Percentiles rank a stretch among this genome's conserved stretches.
These are phyloP conservation scores for Adrianichthys oophorus DNA, from an alignment of 2,797 vertebrate genomes.

Conservation along the genomic window DNA sequence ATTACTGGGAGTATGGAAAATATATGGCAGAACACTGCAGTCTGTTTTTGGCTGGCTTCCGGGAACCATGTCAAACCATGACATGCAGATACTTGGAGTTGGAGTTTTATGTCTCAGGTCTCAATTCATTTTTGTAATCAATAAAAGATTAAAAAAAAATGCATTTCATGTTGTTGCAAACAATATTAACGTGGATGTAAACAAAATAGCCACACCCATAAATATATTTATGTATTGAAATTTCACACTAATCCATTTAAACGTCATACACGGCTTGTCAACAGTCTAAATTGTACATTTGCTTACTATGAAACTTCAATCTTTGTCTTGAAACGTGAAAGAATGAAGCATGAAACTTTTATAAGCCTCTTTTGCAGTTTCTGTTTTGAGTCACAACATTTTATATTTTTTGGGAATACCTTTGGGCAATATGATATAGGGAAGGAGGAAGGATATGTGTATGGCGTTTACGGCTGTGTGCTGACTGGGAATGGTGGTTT, in stretches of 20 bases:
- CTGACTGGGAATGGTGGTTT: conserved; percentile 14
- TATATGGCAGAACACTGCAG: too few relatives aligned
- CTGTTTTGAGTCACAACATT: conserved; percentile 44
- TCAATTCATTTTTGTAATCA: too few relatives aligned
- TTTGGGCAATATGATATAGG: conserved; percentile 43
- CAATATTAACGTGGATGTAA: background rate
- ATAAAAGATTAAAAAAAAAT: too few relatives aligned
- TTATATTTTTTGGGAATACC: conserved; percentile 53
- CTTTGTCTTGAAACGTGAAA: conserved; percentile 7
- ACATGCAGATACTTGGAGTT: too few relatives aligned
- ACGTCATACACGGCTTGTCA: conserved; percentile 17
- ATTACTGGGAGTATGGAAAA: too few relatives aligned
- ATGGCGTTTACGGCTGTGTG: conserved; percentile 12
- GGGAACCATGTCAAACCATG: too few relatives aligned
- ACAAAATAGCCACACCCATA: conserved; percentile 1
- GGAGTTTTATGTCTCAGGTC: too few relatives aligned
- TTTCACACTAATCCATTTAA: conserved; percentile 5
- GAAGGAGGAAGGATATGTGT: conserved; percentile 32
- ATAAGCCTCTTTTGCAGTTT: conserved; percentile 25
- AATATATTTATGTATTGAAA: conserved; percentile 14
- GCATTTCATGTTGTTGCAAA: too few relatives aligned
- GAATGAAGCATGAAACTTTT: conserved; percentile 19
- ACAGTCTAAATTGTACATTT: conserved; percentile 11
- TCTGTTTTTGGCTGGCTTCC: too few relatives aligned
- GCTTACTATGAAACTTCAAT: conserved; percentile 26